A percentile compares a stretch with the other conserved stretches of the same genome.
Conservation (phyloP, 2,888 invertebrate genomes). For the Liposcelis brunnea region DNA sequence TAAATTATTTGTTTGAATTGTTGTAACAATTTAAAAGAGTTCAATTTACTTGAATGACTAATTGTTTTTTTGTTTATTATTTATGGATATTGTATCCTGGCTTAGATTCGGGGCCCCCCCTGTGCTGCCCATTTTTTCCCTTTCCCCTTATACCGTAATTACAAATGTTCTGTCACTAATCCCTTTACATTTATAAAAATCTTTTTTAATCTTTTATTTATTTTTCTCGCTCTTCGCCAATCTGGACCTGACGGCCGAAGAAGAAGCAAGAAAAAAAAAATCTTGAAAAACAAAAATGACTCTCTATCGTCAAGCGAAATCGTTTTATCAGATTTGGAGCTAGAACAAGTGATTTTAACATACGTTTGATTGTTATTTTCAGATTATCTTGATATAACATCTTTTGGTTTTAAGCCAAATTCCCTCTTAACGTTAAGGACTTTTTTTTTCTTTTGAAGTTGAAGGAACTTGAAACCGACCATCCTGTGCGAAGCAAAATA, state of each 20-base stretch:
- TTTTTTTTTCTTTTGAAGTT: no score
- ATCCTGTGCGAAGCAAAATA: no score
- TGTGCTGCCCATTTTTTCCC: no score
- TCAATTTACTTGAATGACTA: no score
- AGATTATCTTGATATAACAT: constrained; percentile 8
- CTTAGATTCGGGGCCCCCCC: no score
- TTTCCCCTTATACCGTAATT: no score
- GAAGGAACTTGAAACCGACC: no score
- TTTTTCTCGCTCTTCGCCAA: neutral
- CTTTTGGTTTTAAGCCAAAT: constrained; percentile 9
- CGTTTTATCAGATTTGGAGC: constrained; percentile 7
- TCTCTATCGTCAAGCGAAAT: constrained; percentile 4
- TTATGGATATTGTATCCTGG: no score
- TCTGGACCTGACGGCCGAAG: neutral
- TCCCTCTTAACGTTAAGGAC: no score
- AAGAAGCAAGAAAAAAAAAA: neutral
- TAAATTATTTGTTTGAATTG: no score
- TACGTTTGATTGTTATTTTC: constrained; percentile 9
- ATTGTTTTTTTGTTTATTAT: no score
- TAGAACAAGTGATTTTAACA: constrained; percentile 9
- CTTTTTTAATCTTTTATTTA: neutral
- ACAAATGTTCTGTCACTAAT: neutral
- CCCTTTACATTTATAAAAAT: neutral
- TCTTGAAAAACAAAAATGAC: neutral
- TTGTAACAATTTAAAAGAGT: no score